Conservation (phyloP, 1,140 invertebrate genomes). For the Conus betulinus region DNA sequence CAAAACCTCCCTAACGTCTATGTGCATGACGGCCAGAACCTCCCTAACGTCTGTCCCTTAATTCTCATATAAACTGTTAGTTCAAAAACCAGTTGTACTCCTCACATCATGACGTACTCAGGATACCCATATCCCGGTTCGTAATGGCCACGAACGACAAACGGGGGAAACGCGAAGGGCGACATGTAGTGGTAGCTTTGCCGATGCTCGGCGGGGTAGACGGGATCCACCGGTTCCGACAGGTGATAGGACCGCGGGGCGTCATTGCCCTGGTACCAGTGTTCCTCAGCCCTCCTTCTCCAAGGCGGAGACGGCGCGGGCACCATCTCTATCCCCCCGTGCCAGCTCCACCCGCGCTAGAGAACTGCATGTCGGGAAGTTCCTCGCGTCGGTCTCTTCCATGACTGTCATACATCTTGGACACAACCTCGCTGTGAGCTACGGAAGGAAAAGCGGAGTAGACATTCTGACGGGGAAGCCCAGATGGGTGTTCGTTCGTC, state of each 20-base stretch:
- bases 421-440: background rate
- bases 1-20: no score
- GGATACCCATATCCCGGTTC: background rate
- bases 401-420: background rate
- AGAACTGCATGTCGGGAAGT: no score
- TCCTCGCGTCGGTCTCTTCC: no score
- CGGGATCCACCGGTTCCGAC: background rate
- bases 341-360: background rate
- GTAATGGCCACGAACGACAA: constrained; percentile 5
- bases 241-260: no score
- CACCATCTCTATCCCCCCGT: background rate
- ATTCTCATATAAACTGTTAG: no score
- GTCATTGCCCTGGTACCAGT: background rate
- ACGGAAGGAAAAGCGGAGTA: background rate
- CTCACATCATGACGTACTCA: background rate
- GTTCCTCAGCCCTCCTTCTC: background rate
- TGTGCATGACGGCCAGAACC: no score
- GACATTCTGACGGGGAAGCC: background rate
- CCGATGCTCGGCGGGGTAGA: background rate
- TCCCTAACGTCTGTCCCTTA: no score
- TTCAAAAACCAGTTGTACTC: no score
- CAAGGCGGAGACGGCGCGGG: background rate
- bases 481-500: background rate
- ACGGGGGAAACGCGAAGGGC: background rate
- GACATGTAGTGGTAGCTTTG: background rate